Evolutionary conservation across 2,797 vertebrate genomes (phyloP).

Genomic region (Numenius phaeopus): DNA sequence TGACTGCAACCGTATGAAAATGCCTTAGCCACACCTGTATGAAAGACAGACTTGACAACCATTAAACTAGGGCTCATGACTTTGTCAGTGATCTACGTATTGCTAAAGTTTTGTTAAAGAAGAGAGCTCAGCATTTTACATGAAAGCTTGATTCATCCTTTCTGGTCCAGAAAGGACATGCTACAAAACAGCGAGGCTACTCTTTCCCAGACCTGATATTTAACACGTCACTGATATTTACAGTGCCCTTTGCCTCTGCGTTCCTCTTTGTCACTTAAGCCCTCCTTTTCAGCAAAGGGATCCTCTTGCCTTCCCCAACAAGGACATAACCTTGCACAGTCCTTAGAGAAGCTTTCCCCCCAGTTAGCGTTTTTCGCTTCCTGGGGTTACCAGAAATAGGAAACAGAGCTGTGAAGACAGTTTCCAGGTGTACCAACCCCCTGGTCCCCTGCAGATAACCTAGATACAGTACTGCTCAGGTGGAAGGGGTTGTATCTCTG

Average conservation of each 20-base stretch:
- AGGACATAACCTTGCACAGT: background rate
- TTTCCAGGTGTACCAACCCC: background rate
- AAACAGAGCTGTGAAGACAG: background rate
- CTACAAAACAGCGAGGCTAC: background rate
- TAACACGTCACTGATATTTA: background rate
- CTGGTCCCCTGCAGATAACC: background rate
- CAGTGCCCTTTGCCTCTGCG: background rate
- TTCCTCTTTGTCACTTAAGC: background rate
- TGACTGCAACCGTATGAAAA: background rate
- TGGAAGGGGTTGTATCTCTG: background rate
- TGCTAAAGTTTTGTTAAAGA: background rate
- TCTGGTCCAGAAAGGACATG: background rate
- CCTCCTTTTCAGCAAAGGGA: background rate
- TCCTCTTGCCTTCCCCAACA: background rate
- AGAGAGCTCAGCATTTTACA: background rate
- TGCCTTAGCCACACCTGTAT: background rate
- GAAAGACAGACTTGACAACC: background rate
- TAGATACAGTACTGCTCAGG: background rate
- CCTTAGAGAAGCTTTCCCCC: background rate
- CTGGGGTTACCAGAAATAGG: background rate
- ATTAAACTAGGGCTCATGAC: background rate
- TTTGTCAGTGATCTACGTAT: background rate
- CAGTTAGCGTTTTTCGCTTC: background rate
- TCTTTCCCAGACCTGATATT: background rate
- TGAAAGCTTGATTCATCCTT: background rate